Conservation (phyloP, 2,888 invertebrate genomes). For the Papilio demoleus region DNA sequence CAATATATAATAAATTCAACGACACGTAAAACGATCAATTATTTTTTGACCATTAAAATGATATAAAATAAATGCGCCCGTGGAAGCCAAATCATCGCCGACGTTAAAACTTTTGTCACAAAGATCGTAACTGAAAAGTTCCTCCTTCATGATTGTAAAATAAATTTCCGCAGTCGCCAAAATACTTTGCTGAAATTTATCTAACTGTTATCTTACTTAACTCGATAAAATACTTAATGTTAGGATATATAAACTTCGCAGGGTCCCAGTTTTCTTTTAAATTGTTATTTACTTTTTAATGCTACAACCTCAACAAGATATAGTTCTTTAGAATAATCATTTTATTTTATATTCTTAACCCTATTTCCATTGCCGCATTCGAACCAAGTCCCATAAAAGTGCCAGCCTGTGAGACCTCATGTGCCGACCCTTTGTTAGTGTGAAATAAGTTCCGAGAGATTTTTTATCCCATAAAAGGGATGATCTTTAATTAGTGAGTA, state of each 20-base stretch:
- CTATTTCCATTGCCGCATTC: too few relatives aligned
- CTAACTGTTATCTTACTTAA: constrained; percentile 26
- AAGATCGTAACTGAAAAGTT: constrained; percentile 28
- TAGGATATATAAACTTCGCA: constrained; percentile 22
- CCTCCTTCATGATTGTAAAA: constrained; percentile 25
- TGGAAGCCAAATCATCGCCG: constrained; percentile 26
- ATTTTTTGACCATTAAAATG: constrained; percentile 10
- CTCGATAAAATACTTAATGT: constrained; percentile 24
- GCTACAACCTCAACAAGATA: not conserved
- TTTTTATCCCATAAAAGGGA: too few relatives aligned
- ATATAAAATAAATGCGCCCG: constrained; percentile 1
- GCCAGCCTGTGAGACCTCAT: too few relatives aligned
- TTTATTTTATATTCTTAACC: not conserved
- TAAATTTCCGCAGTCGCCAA: constrained; percentile 27
- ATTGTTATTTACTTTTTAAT: not conserved
- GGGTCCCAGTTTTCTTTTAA: constrained; percentile 7
- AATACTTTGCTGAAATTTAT: constrained; percentile 24
- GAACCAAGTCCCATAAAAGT: too few relatives aligned
- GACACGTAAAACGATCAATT: constrained; percentile 6
- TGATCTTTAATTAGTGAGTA: too few relatives aligned
- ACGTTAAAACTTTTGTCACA: constrained; percentile 29
- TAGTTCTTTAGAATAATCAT: too few relatives aligned
- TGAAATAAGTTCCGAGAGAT: too few relatives aligned
- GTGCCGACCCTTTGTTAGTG: too few relatives aligned
- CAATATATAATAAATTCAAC: not conserved